Conservation (phyloP, 2,113 vertebrate genomes). For the Odocoileus virginianus region DNA sequence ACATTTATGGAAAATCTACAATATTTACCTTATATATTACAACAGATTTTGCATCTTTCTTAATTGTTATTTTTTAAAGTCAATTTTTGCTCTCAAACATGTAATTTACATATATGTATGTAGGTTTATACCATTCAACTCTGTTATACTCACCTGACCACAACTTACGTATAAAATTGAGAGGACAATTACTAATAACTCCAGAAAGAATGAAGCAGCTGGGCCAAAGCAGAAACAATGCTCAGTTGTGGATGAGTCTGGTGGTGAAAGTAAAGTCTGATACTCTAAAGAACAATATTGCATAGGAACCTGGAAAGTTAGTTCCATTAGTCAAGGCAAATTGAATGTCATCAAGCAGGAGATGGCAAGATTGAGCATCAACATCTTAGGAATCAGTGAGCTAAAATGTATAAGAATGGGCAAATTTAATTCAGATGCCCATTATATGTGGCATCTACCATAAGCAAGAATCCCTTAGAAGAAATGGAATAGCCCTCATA, state of each 20-base stretch:
- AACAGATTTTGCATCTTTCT: neutral
- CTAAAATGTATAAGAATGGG: neutral
- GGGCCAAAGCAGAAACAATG: neutral
- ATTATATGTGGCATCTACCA: neutral
- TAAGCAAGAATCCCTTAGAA: neutral
- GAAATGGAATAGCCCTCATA: neutral
- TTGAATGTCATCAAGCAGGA: neutral
- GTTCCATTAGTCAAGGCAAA: neutral
- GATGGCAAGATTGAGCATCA: neutral
- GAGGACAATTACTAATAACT: neutral
- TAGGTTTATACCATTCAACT: neutral
- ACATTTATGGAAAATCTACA: neutral
- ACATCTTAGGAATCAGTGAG: neutral
- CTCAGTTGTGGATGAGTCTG: neutral
- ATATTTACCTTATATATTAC: neutral
- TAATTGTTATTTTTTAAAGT: slow-evolving; percentile 2
- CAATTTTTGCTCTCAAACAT: neutral
- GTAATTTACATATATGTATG: neutral
- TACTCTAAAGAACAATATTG: neutral
- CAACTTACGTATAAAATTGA: neutral
- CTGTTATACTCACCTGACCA: neutral
- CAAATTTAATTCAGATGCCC: neutral
- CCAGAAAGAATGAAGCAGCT: neutral
- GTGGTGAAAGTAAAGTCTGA: neutral
- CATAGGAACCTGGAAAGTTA: neutral